Evolutionary conservation across 2,113 vertebrate species (phyloP), one percentile per base, ranked within the genome.

Genomic region (Martes martes): DNA sequence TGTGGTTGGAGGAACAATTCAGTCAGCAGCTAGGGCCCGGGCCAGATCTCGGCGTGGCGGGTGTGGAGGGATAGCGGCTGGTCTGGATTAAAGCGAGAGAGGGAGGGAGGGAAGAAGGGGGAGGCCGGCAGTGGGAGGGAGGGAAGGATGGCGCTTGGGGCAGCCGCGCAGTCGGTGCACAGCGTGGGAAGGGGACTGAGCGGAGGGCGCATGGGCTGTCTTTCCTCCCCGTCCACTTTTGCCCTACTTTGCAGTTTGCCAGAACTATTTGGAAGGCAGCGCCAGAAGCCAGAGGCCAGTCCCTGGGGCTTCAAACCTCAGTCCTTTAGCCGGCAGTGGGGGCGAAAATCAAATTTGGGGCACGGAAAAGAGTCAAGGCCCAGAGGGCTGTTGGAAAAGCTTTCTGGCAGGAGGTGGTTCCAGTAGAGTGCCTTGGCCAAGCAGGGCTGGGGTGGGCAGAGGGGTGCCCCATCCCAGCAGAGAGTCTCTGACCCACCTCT

Each of bases 31-130:
- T 73, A 96, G 96, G 96, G 97, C 94, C 67, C 14, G 92, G 93
- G 96, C 97, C 97, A 98, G 98, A 96, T 90, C 97, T 96, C 93
- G 95, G 97, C 97, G 91, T 96, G 97, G 97, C 92, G 96, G 94
- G 96, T 94, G 96, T 91, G 90, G 94, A 93, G 83, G 74, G 95
- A 91, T 10, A 86, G 94, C 79, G 96, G 97, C 97, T 98, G 98
- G 97, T 98, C 97, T 97, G 97, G 95, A 98, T 98, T 98, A 98
- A 91, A 97, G 81, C 84, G 71, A 4, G 73, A 63, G 91, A 65
- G 65, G 78, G 78, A 45, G 89, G 55, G 81, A 33, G 78, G 81
- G 55, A 85, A 92, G 90, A 18, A 67, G 47, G 47, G 61, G 87
- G 95, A 83, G 86, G 82, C 69, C 1, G 0, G 50, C 71, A 55